Evolutionary conservation across 1,140 invertebrate genomes (phyloP).

Genomic region (Orussus abietinus): DNA sequence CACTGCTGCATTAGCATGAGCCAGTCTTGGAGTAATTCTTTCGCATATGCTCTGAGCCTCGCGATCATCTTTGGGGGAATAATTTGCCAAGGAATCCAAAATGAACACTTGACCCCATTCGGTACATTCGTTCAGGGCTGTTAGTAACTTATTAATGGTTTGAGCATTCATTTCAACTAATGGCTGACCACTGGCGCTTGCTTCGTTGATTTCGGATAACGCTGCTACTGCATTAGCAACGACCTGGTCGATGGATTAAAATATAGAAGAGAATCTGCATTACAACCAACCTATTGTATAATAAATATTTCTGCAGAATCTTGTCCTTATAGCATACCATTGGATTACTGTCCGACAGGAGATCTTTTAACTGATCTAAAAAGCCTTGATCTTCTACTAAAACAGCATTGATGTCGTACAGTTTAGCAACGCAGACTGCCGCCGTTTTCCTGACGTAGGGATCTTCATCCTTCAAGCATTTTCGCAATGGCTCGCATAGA

Average conservation of each 20-base stretch:
- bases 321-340: slow-evolving; percentile 69
- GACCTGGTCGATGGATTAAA: slow-evolving; percentile 56
- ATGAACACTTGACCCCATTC: slow-evolving; percentile 99
- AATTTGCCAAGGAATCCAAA: slow-evolving; percentile 95
- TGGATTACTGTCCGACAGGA: slow-evolving; percentile 99
- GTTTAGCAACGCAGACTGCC: slow-evolving; percentile 97
- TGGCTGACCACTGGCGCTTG: slow-evolving; percentile 86
- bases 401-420: slow-evolving; percentile 97
- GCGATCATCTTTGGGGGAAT: slow-evolving; percentile 93
- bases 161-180: slow-evolving; percentile 96
- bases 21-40: slow-evolving; percentile 93
- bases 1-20: slow-evolving; percentile 99
- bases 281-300: neutral
- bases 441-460: slow-evolving; percentile 99
- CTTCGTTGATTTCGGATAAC: slow-evolving; percentile 97
- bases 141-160: slow-evolving; percentile 97
- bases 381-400: slow-evolving; percentile 99
- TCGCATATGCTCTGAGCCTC: slow-evolving; percentile 99
- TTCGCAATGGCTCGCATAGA: slow-evolving; percentile 95
- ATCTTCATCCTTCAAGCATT: slow-evolving; percentile 99
- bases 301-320: neutral
- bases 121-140: slow-evolving; percentile 98
- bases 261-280: neutral
- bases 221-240: slow-evolving; percentile 99
- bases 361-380: slow-evolving; percentile 93